Conservation (phyloP, 2,888 invertebrate genomes). For the Taenaris catops region DNA sequence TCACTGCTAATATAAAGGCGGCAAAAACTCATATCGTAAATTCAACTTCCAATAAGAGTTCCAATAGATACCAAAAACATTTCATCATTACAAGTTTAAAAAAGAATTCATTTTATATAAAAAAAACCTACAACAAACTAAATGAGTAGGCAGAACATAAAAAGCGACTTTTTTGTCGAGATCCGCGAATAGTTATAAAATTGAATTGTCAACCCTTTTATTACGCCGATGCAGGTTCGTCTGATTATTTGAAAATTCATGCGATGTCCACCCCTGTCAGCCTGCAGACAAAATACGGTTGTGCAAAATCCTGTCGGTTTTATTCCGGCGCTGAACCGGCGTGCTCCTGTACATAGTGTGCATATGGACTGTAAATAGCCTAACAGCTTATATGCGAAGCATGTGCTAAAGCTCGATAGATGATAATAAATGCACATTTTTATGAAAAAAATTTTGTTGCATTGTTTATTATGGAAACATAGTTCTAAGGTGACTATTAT, state of each 20-base stretch:
- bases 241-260: constrained; percentile 68
- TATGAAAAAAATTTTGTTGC: no score
- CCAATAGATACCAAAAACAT: no score
- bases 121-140: no score
- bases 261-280: constrained; percentile 52
- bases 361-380: constrained; percentile 6
- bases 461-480: no score
- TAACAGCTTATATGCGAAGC: constrained; percentile 9
- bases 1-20: no score
- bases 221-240: constrained; percentile 33
- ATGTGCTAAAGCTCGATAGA: constrained; percentile 22
- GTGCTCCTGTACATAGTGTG: constrained; percentile 21
- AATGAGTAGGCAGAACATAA: constrained; percentile 10
- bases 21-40: no score
- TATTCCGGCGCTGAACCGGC: constrained; percentile 37
- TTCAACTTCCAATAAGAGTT: no score
- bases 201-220: constrained; percentile 29
- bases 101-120: no score
- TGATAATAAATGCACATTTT: background rate
- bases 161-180: constrained; percentile 18
- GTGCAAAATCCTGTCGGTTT: constrained; percentile 48
- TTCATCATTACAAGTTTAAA: no score
- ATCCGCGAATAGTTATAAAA: constrained; percentile 26
- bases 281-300: constrained; percentile 51
- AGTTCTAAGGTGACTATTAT: no score